Evolutionary conservation across 92 coral and sea anemone species (phyloP).

Genomic region (Parazoanthus swiftii): DNA sequence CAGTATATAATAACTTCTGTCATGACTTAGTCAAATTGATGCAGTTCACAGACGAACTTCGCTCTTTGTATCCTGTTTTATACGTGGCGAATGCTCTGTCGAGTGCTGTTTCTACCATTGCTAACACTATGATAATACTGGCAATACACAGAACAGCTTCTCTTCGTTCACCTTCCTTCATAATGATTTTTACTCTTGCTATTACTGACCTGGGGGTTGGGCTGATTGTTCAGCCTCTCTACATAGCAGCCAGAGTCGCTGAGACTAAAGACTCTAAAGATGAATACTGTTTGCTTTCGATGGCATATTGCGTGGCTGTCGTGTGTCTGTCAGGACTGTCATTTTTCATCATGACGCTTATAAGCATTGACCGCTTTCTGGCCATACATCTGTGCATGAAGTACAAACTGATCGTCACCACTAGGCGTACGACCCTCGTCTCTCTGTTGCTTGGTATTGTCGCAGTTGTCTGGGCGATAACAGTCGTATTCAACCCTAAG

Average conservation of each 20-base stretch:
- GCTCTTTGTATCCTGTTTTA: not conserved
- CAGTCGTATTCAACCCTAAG: not conserved
- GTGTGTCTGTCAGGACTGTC: conserved; percentile 21
- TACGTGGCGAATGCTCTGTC: not conserved
- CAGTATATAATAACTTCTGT: not conserved
- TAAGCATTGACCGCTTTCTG: conserved; percentile 31
- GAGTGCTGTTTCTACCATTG: conserved; percentile 3
- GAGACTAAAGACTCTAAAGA: not conserved
- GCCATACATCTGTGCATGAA: conserved; percentile 29
- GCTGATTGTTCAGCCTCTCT: conserved; percentile 20
- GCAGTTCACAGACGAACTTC: not conserved
- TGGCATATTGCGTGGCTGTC: conserved; percentile 12
- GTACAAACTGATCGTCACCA: conserved; percentile 20
- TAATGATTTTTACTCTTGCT: conserved; percentile 12
- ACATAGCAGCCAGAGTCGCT: conserved; percentile 17
- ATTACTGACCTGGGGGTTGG: conserved; percentile 26
- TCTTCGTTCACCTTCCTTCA: conserved; percentile 13
- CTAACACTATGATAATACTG: conserved; percentile 7
- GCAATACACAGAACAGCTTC: not conserved
- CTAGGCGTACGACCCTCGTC: not conserved
- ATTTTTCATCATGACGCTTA: conserved; percentile 26
- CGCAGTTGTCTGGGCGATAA: conserved; percentile 8
- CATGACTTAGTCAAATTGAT: not conserved
- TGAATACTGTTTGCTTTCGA: conserved; percentile 6
- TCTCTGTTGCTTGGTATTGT: not conserved